Evolutionary conservation across 2,888 invertebrate genomes (phyloP), one percentile per base, ranked within the genome.

Genomic region (Mystacides longicornis): DNA sequence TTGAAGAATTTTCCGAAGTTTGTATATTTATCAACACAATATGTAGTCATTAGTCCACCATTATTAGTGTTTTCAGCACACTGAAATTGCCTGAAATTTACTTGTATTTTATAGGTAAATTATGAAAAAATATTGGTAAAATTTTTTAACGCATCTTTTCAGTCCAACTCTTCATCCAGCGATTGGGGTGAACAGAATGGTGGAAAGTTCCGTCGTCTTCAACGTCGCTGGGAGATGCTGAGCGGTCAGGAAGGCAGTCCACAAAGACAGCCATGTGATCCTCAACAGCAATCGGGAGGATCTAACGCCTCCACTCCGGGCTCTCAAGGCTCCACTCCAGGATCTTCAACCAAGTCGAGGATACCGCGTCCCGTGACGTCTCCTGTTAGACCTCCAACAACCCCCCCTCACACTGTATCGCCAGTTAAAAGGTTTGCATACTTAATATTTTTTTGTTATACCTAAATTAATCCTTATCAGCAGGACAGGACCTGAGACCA

Each of bases 211-310:
- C 79, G 85, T 20, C 79, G 85, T 60, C 71, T 90, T 57, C 89
- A 89, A 66, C 82, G 86, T 66, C 87, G 87, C 66, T 90, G 90
- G 90, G 89, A 90, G 67, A 80, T 86, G 73, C 75, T 89, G 61
- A 85, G 85, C 62, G 61, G 61, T 14, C 52, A 73, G 71, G 58
- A 75, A 0, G 76, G 77, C 59, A 75, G 77, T 75, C 4, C 75
- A 73, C 45, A 58, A 4, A 55, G 54, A 27, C 48, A 58, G 3
- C 74, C 37, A 14, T 14, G 3, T 4, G 5, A 11, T 27, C n/a
- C 14, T 3, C 16, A 14, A 37, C 37, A 37, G 37, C 37, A 37
- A 16, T 37, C 37, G 4, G 71, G 70, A 2, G 65, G 64, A 5
- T 75, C 75, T 2, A 75, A 78, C 0, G 73, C 71, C 23, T 70